A percentile compares a stretch with the other conserved stretches of the same genome.
Evolutionary conservation across 2,797 vertebrate genomes (phyloP).

Genomic region (Tinamus major): DNA sequence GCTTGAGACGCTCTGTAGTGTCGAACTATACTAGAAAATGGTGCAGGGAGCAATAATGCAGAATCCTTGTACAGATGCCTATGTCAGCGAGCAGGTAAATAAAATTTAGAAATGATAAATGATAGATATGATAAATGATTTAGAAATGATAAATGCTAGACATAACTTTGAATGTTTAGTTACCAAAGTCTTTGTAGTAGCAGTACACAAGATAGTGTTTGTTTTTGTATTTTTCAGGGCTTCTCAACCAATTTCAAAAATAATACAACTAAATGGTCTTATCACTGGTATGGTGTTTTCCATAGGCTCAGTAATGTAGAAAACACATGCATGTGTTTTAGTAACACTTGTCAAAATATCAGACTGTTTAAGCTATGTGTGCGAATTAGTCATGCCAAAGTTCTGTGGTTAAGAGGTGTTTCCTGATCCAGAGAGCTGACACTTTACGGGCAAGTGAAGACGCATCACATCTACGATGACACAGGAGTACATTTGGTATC

Average conservation of each 20-base stretch:
- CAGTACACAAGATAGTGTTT: background rate
- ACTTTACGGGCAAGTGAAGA: background rate
- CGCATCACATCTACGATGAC: background rate
- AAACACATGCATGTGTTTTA: background rate
- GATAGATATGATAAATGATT: background rate
- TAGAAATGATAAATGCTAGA: background rate
- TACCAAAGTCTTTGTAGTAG: background rate
- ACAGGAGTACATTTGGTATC: background rate
- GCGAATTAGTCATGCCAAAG: conserved; percentile 24
- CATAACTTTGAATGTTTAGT: background rate
- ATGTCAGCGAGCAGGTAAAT: background rate
- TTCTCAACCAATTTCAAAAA: too few relatives aligned
- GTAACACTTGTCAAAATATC: background rate
- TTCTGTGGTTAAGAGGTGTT: conserved; percentile 27
- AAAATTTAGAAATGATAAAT: background rate
- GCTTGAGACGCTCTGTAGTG: background rate
- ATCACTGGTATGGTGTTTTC: background rate
- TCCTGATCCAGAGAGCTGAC: background rate
- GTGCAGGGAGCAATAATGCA: background rate
- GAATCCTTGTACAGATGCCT: background rate
- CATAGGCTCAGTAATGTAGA: background rate
- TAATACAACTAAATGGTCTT: background rate
- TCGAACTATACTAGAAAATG: background rate
- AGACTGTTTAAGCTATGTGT: background rate
- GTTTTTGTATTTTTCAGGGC: background rate